Evolutionary conservation across 1,140 invertebrate genomes (phyloP).

Genomic region (Drosophila mauritiana): DNA sequence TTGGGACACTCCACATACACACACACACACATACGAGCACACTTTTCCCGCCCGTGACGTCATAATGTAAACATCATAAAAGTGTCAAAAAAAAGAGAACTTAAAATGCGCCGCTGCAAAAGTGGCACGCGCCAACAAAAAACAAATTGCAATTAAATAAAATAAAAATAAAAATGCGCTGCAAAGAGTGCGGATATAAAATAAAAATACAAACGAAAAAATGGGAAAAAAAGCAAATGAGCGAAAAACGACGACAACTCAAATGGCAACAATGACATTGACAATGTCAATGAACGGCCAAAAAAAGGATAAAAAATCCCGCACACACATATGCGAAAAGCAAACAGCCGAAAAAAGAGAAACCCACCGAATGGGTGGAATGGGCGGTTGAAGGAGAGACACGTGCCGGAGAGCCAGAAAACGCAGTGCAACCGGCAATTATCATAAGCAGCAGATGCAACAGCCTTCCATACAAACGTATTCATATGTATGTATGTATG

Average conservation of each 20-base stretch:
- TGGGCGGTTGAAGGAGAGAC: constrained; percentile 21
- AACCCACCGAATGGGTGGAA: not conserved
- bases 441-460: constrained; percentile 79
- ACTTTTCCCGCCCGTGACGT: constrained; percentile 52
- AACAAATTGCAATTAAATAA: constrained; percentile 78
- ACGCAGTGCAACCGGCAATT: constrained; percentile 74
- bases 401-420: constrained; percentile 59
- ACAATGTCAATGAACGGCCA: constrained; percentile 79
- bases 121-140: constrained; percentile 72
- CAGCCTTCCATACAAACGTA: constrained; percentile 41
- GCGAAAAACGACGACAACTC: constrained; percentile 62
- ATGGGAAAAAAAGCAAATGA: constrained; percentile 15
- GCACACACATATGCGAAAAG: constrained; percentile 27
- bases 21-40: not conserved
- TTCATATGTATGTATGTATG: not conserved
- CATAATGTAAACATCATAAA: constrained; percentile 82
- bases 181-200: constrained; percentile 43
- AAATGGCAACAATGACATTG: constrained; percentile 79
- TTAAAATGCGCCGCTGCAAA: constrained; percentile 56
- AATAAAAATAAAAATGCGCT: constrained; percentile 60
- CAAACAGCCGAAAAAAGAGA: constrained; percentile 47
- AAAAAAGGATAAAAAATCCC: constrained; percentile 53
- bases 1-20: constrained; percentile 27
- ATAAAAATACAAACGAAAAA: constrained; percentile 44
- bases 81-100: constrained; percentile 64